Evolutionary conservation across 2,113 vertebrate genomes (phyloP).

Genomic region (Heteronetta atricapilla): DNA sequence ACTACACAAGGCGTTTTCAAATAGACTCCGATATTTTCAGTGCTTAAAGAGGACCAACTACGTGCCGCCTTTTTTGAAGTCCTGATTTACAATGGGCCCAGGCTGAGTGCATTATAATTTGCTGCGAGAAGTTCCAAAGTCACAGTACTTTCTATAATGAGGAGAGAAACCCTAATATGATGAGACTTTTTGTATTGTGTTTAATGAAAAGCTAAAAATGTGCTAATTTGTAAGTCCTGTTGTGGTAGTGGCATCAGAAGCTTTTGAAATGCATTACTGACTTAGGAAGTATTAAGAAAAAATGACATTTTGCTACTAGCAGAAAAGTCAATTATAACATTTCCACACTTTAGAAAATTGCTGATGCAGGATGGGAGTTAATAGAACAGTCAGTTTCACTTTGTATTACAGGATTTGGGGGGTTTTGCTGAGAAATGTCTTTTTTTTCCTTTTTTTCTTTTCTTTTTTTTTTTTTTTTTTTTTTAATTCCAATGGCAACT

Average conservation of each 20-base stretch:
- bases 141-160: slow-evolving; percentile 62
- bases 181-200: slow-evolving; percentile 69
- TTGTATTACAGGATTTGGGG: slow-evolving; percentile 46
- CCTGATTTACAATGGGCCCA: slow-evolving; percentile 74
- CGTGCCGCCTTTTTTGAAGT: slow-evolving; percentile 68
- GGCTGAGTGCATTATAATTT: slow-evolving; percentile 77
- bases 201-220: slow-evolving; percentile 69
- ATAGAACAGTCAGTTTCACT: slow-evolving; percentile 72
- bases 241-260: slow-evolving; percentile 64
- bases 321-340: slow-evolving; percentile 67
- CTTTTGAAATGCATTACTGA: slow-evolving; percentile 69
- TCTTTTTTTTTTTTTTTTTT: background rate
- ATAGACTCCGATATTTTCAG: slow-evolving; percentile 70
- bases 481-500: background rate
- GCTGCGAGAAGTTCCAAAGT: slow-evolving; percentile 68
- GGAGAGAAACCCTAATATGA: slow-evolving; percentile 63
- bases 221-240: slow-evolving; percentile 70
- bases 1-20: slow-evolving; percentile 65
- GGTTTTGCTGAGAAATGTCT: background rate
- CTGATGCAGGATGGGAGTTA: slow-evolving; percentile 68
- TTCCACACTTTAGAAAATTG: slow-evolving; percentile 66
- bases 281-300: slow-evolving; percentile 58
- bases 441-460: background rate
- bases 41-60: slow-evolving; percentile 67
- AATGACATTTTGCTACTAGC: slow-evolving; percentile 59